Percentiles rank a stretch among this genome's conserved stretches.
phyloP scores from a whole-genome alignment of 2,113 vertebrate species.

The Acanthochromis polyacanthus region DNA sequence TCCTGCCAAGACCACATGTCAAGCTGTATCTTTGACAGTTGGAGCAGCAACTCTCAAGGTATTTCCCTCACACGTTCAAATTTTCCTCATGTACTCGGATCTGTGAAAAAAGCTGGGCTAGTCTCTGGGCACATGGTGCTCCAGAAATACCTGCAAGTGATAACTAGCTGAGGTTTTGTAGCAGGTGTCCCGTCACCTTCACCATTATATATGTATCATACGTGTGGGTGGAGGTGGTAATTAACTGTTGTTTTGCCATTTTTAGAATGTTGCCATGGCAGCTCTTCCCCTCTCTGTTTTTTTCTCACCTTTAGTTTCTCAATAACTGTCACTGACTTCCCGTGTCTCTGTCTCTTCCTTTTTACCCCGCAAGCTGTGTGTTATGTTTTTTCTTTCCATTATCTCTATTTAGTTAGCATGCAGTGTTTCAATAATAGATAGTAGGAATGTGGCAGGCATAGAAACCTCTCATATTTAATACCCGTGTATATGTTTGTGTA shows the following conservation, averaged over 20 bases:
- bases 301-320: conserved; percentile 64
- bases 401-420: not conserved
- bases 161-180: conserved; percentile 71
- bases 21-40: conserved; percentile 31
- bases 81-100: conserved; percentile 33
- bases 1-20: conserved; percentile 37
- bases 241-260: conserved; percentile 78
- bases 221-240: conserved; percentile 79
- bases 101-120: conserved; percentile 34
- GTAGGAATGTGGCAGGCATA: not conserved
- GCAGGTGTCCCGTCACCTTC: conserved; percentile 79
- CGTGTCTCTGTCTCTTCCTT: conserved; percentile 9
- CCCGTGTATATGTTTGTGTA: conserved; percentile 1
- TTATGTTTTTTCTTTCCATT: not conserved
- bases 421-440: not conserved
- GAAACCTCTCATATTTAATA: not conserved
- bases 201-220: conserved; percentile 62
- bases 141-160: conserved; percentile 78
- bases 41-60: conserved; percentile 50
- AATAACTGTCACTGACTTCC: conserved; percentile 39
- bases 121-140: conserved; percentile 42
- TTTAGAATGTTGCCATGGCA: conserved; percentile 80
- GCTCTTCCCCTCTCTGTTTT: conserved; percentile 44
- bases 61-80: conserved; percentile 66
- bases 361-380: conserved; percentile 11